Evolutionary conservation across 2,113 vertebrate genomes (phyloP).

Genomic region (Sapayoa aenigma): DNA sequence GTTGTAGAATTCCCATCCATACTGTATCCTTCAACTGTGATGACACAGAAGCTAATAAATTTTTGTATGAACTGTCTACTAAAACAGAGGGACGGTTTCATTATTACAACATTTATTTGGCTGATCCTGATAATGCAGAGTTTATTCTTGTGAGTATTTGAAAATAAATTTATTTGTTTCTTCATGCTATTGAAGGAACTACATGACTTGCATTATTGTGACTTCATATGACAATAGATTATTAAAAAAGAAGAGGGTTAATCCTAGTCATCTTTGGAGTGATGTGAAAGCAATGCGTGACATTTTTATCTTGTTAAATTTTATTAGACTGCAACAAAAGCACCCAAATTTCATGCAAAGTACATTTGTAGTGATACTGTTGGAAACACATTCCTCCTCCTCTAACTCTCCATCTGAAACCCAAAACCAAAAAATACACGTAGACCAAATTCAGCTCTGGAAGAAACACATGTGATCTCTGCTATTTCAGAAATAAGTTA

Average conservation of each 20-base stretch:
- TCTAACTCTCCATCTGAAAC: rapidly evolving
- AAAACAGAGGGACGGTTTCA: slow-evolving; percentile 76
- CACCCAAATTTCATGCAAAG: not conserved
- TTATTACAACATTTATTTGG: slow-evolving; percentile 56
- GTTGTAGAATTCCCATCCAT: slow-evolving; percentile 73
- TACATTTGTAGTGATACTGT: not conserved
- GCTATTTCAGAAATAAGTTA: not conserved
- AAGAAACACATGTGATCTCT: not conserved
- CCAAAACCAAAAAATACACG: not conserved
- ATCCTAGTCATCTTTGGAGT: not conserved
- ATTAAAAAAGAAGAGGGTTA: not conserved
- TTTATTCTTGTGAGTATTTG: slow-evolving; percentile 66
- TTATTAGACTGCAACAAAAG: not conserved
- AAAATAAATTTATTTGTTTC: not conserved
- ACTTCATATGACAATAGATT: not conserved
- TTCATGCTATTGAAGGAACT: not conserved
- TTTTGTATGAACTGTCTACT: slow-evolving; percentile 74
- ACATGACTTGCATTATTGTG: not conserved
- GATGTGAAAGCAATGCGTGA: not conserved
- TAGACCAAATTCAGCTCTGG: not conserved
- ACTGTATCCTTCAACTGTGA: slow-evolving; percentile 80
- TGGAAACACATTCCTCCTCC: not conserved
- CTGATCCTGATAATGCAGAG: slow-evolving; percentile 28
- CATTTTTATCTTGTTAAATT: not conserved
- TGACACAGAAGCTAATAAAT: slow-evolving; percentile 74